phyloP scores from a whole-genome alignment of 2,888 invertebrate genomes.

The Argyra leucocephala region DNA sequence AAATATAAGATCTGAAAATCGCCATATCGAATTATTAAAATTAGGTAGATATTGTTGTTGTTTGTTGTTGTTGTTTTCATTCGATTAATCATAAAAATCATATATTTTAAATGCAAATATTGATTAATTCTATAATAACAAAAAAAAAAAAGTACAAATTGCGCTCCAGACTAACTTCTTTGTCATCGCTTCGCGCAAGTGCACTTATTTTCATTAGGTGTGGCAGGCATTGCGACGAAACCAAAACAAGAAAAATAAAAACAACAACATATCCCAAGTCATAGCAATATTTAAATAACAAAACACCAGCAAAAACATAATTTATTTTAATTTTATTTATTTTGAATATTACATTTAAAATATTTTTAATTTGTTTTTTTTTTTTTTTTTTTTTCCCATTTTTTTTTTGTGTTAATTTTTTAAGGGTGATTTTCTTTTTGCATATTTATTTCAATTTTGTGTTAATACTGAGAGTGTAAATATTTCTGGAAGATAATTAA shows the following conservation, averaged over 20 bases:
- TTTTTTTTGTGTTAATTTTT: too few species aligned
- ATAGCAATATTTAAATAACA: neutral
- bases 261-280: neutral
- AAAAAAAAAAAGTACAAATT: neutral
- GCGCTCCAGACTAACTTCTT: neutral
- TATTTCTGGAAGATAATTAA: too few species aligned
- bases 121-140: neutral
- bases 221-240: neutral
- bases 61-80: neutral
- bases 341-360: neutral
- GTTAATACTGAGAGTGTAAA: too few species aligned
- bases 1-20: too few species aligned
- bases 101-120: neutral
- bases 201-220: neutral
- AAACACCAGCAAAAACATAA: neutral
- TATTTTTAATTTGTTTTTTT: too few species aligned
- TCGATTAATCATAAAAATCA: neutral
- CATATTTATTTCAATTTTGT: too few species aligned
- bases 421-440: too few species aligned
- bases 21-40: too few species aligned
- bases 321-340: conserved; percentile 2
- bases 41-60: too few species aligned
- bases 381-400: too few species aligned
- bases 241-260: neutral
- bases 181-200: neutral